phyloP scores from a whole-genome alignment of 2,113 vertebrate species.

The Bungarus multicinctus region DNA sequence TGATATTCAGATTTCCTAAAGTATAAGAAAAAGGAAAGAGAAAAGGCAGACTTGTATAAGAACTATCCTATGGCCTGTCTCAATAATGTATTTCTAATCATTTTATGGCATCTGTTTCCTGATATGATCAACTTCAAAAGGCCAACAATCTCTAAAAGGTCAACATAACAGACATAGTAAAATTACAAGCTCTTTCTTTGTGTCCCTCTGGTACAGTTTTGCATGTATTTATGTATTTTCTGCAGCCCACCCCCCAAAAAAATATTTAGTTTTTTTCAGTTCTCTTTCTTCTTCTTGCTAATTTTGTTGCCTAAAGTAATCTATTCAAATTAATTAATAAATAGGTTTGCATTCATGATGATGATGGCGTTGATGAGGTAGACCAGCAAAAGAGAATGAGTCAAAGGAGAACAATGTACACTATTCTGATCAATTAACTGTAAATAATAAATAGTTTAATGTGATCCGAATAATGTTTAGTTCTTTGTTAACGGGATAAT shows the following conservation, averaged over 20 bases:
- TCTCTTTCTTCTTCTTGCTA: not conserved
- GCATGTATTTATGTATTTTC: not conserved
- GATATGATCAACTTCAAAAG: not conserved
- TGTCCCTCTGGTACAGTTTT: not conserved
- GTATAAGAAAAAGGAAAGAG: not conserved
- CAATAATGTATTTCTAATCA: not conserved
- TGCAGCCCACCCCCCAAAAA: not conserved
- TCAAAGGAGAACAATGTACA: conserved; percentile 54
- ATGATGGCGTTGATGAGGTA: conserved; percentile 16
- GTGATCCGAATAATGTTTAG: conserved; percentile 58
- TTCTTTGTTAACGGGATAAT: conserved; percentile 64
- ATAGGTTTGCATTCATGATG: not conserved
- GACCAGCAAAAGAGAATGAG: conserved; percentile 24
- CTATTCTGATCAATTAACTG: conserved; percentile 58
- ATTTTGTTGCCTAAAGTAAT: not conserved
- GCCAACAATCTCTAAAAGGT: not conserved
- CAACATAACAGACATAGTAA: not conserved
- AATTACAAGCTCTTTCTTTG: not conserved
- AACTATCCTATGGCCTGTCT: not conserved
- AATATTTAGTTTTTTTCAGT: not conserved
- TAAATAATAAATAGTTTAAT: conserved; percentile 53
- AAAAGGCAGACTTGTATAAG: not conserved
- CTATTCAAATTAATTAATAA: not conserved
- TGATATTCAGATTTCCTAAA: not conserved
- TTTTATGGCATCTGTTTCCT: not conserved